Percentiles rank a stretch among this genome's conserved stretches.
These are phyloP conservation scores for Gephyroberyx darwinii DNA, from an alignment of 2,797 vertebrate species.

Conservation along the genomic window DNA sequence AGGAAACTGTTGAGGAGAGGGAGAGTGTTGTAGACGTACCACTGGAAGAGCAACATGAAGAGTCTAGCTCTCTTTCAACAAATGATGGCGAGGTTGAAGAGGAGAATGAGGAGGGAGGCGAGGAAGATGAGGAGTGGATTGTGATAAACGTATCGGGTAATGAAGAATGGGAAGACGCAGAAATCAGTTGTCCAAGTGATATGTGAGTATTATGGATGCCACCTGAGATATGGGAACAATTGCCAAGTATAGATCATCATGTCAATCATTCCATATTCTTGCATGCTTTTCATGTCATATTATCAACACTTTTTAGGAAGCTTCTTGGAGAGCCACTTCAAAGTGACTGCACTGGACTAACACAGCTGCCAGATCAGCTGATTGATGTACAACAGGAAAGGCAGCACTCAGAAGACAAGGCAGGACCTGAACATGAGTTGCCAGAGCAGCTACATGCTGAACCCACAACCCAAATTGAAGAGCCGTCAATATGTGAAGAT, in stretches of 20 bases:
- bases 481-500: conserved; percentile 52
- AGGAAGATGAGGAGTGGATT: conserved; percentile 33
- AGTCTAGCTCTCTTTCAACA: conserved; percentile 10
- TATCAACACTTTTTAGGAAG: conserved; percentile 46
- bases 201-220: conserved; percentile 65
- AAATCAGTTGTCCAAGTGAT: conserved; percentile 18
- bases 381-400: conserved; percentile 38
- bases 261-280: neutral
- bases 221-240: conserved; percentile 45
- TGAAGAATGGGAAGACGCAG: conserved; percentile 41
- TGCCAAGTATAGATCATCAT: neutral
- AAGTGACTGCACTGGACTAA: conserved; percentile 23
- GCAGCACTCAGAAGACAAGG: neutral
- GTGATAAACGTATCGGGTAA: conserved; percentile 6
- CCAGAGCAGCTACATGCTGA: conserved; percentile 26
- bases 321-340: conserved; percentile 30
- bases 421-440: conserved; percentile 26
- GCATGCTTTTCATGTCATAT: neutral
- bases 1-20: conserved; percentile 17
- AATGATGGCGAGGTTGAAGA: conserved; percentile 37
- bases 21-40: conserved; percentile 31
- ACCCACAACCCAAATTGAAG: conserved; percentile 10
- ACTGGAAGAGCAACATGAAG: conserved; percentile 60
- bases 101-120: conserved; percentile 5
- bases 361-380: conserved; percentile 13